These are phyloP conservation scores for Podarcis cretensis DNA, from an alignment of 2,113 vertebrate species.

Conservation along the genomic window DNA sequence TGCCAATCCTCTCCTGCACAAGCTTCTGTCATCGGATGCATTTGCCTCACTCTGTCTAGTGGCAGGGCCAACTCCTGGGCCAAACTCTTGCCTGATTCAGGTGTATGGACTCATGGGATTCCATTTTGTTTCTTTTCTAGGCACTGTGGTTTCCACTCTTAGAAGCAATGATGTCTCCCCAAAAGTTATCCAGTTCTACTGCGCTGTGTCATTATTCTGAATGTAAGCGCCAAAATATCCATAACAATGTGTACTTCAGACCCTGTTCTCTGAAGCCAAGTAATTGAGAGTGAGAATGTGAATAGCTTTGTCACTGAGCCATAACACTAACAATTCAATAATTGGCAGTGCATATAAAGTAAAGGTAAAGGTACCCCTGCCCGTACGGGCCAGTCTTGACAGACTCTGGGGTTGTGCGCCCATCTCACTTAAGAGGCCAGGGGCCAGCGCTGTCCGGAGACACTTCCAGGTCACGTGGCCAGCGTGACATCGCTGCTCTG, in stretches of 20 bases:
- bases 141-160: slow-evolving; percentile 94
- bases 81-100: background rate
- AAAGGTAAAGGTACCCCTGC: too few relatives aligned
- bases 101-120: background rate
- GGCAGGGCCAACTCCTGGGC: too few relatives aligned
- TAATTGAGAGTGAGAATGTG: background rate
- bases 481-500: too few relatives aligned
- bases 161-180: slow-evolving; percentile 94
- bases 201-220: slow-evolving; percentile 76
- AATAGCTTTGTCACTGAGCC: background rate
- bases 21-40: too few relatives aligned
- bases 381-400: too few relatives aligned
- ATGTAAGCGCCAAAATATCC: slow-evolving; percentile 69
- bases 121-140: slow-evolving; percentile 65
- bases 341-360: background rate
- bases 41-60: too few relatives aligned
- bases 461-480: too few relatives aligned
- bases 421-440: too few relatives aligned
- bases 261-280: background rate
- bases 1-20: too few relatives aligned
- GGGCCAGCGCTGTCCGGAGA: too few relatives aligned
- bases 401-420: too few relatives aligned
- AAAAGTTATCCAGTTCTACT: slow-evolving; percentile 82
- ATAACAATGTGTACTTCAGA: background rate
- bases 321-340: background rate